Conservation (phyloP, 2,888 invertebrate species). For the Microdon myrmicae region DNA sequence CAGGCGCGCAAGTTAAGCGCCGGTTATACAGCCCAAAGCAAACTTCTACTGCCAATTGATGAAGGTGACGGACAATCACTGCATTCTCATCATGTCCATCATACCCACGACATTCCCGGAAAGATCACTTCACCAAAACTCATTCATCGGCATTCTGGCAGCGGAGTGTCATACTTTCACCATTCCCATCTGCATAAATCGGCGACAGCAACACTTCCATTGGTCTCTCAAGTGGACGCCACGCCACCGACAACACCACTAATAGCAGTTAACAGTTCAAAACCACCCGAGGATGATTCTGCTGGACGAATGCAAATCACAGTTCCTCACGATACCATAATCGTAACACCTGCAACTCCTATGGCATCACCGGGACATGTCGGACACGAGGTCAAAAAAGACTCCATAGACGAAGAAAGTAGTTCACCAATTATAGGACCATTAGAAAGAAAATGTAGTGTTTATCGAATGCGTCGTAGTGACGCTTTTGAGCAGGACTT, state of each 20-base stretch:
- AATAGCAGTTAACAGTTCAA: conserved; percentile 56
- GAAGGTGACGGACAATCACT: conserved; percentile 63
- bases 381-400: conserved; percentile 53
- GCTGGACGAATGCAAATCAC: conserved; percentile 49
- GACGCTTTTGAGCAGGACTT: conserved; percentile 60
- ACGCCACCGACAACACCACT: conserved; percentile 64
- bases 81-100: conserved; percentile 58
- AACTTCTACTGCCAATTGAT: conserved; percentile 66
- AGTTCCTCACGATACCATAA: conserved; percentile 62
- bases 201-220: conserved; percentile 65
- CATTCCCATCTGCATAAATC: conserved; percentile 64
- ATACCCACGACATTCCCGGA: conserved; percentile 57
- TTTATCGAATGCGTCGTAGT: conserved; percentile 65
- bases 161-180: conserved; percentile 60
- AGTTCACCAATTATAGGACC: conserved; percentile 60
- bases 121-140: conserved; percentile 61
- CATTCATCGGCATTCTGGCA: conserved; percentile 64
- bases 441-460: conserved; percentile 66
- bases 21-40: conserved; percentile 65
- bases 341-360: conserved; percentile 67
- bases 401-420: conserved; percentile 58
- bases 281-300: conserved; percentile 50
- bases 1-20: conserved; percentile 65
- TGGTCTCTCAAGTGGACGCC: conserved; percentile 64
- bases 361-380: conserved; percentile 66